These are phyloP conservation scores for Cremastobaeus sp. DNA, from an alignment of 2,888 invertebrate genomes.

Conservation along the genomic window DNA sequence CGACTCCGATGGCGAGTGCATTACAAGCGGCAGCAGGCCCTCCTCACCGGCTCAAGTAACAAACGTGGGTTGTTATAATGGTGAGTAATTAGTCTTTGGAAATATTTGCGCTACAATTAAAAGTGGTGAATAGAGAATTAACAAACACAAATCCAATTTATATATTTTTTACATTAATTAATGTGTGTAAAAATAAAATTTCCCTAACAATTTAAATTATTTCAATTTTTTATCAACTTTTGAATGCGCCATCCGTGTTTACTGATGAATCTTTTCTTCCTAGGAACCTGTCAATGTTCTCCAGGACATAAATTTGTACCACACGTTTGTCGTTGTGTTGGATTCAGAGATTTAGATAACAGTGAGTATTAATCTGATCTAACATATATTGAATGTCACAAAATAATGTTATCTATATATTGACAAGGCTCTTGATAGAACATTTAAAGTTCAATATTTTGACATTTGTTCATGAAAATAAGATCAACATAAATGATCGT, in stretches of 20 bases:
- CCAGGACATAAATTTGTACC: conserved; percentile 68
- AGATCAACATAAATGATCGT: conserved; percentile 11
- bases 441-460: no score
- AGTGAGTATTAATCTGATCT: no score
- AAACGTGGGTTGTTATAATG: conserved; percentile 70
- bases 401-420: no score
- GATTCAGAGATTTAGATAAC: conserved; percentile 47
- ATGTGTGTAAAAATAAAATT: background rate
- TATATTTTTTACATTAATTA: background rate
- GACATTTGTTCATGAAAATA: no score
- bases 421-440: no score
- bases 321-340: conserved; percentile 60
- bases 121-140: conserved; percentile 2
- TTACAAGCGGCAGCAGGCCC: conserved; percentile 67
- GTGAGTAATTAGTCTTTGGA: conserved; percentile 48
- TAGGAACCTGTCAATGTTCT: conserved; percentile 70
- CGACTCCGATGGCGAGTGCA: conserved; percentile 66
- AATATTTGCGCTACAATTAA: conserved; percentile 3
- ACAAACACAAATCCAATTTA: background rate
- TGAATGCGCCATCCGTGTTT: no score
- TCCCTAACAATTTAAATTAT: background rate
- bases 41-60: conserved; percentile 66
- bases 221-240: no score
- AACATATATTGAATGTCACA: no score
- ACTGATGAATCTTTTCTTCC: conserved; percentile 16